Percentiles rank a stretch among this genome's conserved stretches.
Evolutionary conservation across 2,888 invertebrate species (phyloP).

Genomic region (Caenorhabditis plicata): DNA sequence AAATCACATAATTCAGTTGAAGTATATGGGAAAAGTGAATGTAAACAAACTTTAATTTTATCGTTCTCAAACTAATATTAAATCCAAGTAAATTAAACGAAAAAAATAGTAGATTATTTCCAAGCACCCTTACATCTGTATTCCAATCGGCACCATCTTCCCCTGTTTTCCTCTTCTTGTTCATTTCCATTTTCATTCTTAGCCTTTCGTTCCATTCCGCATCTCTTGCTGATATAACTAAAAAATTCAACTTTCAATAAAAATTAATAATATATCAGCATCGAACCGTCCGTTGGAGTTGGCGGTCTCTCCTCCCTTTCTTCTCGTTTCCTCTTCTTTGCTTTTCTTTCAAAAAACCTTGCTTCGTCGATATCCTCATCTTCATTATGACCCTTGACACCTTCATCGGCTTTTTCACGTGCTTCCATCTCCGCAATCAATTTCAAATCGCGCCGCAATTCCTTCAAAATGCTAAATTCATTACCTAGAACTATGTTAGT

Average conservation of each 20-base stretch:
- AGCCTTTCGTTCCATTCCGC: conserved; percentile 63
- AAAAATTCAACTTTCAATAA: conserved; percentile 3
- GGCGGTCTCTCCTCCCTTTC: conserved; percentile 52
- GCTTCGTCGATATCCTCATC: conserved; percentile 26
- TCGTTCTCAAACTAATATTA: too few species aligned
- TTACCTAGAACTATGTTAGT: too few species aligned
- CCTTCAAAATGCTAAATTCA: too few species aligned
- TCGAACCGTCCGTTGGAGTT: conserved; percentile 60
- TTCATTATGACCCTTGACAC: conserved; percentile 18
- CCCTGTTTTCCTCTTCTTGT: conserved; percentile 20
- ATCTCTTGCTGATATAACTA: conserved; percentile 60
- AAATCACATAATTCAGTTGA: too few species aligned
- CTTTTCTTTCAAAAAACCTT: conserved; percentile 37
- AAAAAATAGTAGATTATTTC: conserved; percentile 1
- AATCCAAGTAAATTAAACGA: conserved; percentile 6
- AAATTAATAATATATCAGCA: conserved; percentile 1
- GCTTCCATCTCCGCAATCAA: conserved; percentile 36
- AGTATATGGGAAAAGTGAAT: too few species aligned
- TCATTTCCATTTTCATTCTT: conserved; percentile 53
- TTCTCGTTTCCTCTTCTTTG: conserved; percentile 30
- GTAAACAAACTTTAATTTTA: too few species aligned
- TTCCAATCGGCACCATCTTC: conserved; percentile 23
- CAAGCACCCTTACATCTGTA: background rate
- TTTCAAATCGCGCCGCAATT: conserved; percentile 34
- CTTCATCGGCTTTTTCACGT: conserved; percentile 12